Base-by-base conservation (phyloP, 1,140 invertebrate genomes). In the Drosophila quadrilineata region DNA sequence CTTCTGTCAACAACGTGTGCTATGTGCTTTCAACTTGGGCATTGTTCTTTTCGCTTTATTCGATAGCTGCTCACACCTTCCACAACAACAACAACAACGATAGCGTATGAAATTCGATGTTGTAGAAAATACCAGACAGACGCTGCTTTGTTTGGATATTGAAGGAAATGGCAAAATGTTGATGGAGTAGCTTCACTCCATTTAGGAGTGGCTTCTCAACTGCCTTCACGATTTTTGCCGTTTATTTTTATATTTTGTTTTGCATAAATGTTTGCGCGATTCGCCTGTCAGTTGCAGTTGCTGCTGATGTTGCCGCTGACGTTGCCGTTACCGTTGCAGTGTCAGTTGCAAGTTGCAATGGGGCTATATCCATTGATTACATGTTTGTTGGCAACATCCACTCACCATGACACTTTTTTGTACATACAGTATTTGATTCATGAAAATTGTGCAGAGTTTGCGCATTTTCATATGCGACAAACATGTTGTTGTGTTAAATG, bases 361-460 rank as follows among this genome's bases (percentile, higher is more conserved):
- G n/a, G n/a, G n/a, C n/a, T n/a, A n/a, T n/a, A n/a, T n/a, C n/a
- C n/a, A n/a, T n/a, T n/a, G n/a, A n/a, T n/a, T n/a, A n/a, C n/a
- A n/a, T n/a, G n/a, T n/a, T n/a, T n/a, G n/a, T n/a, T n/a, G n/a
- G n/a, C n/a, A n/a, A n/a, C n/a, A n/a, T n/a, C n/a, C n/a, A n/a
- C 63, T 56, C 57, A 49, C 76, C 45, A 58, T 58, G 46, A 58
- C 68, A 56, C 68, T 50, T 36, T 57, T 60, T 41, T 52, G 50
- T 62, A n/a, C n/a, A n/a, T n/a, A n/a, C n/a, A n/a, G n/a, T n/a
- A 60, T 79, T 74, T 74, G 71, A 75, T 85, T 85, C 79, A 84
- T 85, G 60, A 79, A 84, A 79, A 45, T 74, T 74, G 28, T 85
- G 79, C 79, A 68, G 48, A 66, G 57, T 36, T 50, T 74, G 77